Conservation (phyloP, 2,113 vertebrate genomes). For the Ophiodon elongatus region DNA sequence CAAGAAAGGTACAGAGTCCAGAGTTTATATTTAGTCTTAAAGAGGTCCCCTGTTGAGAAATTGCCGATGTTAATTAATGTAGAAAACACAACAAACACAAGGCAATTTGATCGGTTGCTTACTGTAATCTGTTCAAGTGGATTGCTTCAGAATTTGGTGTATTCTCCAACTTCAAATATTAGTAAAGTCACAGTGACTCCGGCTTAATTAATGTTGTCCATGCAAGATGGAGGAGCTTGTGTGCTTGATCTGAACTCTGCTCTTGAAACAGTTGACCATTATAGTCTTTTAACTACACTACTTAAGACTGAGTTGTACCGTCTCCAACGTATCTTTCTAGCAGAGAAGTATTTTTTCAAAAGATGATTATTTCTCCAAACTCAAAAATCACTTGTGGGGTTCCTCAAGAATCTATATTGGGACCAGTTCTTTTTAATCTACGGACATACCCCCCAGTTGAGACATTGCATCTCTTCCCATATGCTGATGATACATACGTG, state of each 20-base stretch:
- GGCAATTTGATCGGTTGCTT: constrained; percentile 31
- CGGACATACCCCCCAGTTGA: not conserved
- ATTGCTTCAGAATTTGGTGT: not conserved
- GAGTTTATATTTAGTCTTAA: constrained; percentile 43
- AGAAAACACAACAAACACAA: constrained; percentile 7
- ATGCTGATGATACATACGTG: not conserved
- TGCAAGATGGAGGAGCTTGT: not conserved
- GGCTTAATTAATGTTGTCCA: not conserved
- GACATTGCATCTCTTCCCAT: not conserved
- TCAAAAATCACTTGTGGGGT: not conserved
- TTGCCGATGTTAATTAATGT: not conserved
- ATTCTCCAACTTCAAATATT: not conserved
- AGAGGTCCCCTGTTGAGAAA: constrained; percentile 15
- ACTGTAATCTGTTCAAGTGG: not conserved
- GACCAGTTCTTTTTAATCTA: not conserved
- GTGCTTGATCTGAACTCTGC: not conserved
- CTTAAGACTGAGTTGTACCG: not conserved
- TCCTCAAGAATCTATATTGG: not conserved
- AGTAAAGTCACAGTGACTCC: not conserved
- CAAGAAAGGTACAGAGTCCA: constrained; percentile 10
- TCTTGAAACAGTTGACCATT: not conserved
- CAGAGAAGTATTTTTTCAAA: not conserved
- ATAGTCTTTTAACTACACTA: not conserved
- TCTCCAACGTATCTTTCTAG: not conserved
- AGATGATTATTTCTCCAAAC: not conserved